Evolutionary conservation across 2,888 invertebrate species (phyloP).

Genomic region (Psylliodes chrysocephalus): DNA sequence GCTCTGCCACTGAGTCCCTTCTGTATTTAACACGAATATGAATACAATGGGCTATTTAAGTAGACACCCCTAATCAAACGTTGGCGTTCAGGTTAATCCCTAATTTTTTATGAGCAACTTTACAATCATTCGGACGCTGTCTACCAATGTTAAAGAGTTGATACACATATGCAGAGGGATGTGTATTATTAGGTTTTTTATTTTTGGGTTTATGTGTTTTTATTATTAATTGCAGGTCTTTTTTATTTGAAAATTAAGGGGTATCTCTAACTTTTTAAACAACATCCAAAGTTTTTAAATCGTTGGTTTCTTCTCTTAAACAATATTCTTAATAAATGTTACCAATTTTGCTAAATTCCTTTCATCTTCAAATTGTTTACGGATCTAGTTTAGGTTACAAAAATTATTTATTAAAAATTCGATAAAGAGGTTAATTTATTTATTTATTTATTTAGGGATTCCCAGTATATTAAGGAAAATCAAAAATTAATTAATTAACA

Average conservation of each 20-base stretch:
- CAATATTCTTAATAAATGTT: too few species aligned
- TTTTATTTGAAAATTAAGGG: not conserved
- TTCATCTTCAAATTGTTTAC: too few species aligned
- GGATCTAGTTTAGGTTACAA: too few species aligned
- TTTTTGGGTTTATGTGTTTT: not conserved
- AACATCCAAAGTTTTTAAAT: too few species aligned
- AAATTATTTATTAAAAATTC: too few species aligned
- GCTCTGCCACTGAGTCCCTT: slow-evolving; percentile 8
- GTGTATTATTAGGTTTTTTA: not conserved
- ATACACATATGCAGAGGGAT: not conserved
- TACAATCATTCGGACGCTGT: slow-evolving; percentile 2
- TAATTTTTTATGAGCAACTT: slow-evolving; percentile 27
- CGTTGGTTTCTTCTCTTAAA: too few species aligned
- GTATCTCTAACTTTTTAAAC: too few species aligned
- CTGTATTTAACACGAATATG: slow-evolving; percentile 22
- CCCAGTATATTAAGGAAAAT: too few species aligned
- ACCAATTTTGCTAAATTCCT: too few species aligned
- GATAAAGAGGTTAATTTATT: too few species aligned
- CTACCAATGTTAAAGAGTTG: not conserved
- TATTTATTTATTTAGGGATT: too few species aligned
- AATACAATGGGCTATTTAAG: slow-evolving; percentile 43
- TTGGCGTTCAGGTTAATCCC: slow-evolving; percentile 35
- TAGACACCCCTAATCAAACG: slow-evolving; percentile 36
- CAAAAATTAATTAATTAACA: too few species aligned
- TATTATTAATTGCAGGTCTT: not conserved